Percentiles rank a stretch among this genome's conserved stretches.
These are phyloP conservation scores for Salpingus planirostris DNA, from an alignment of 2,888 invertebrate genomes.

Conservation along the genomic window DNA sequence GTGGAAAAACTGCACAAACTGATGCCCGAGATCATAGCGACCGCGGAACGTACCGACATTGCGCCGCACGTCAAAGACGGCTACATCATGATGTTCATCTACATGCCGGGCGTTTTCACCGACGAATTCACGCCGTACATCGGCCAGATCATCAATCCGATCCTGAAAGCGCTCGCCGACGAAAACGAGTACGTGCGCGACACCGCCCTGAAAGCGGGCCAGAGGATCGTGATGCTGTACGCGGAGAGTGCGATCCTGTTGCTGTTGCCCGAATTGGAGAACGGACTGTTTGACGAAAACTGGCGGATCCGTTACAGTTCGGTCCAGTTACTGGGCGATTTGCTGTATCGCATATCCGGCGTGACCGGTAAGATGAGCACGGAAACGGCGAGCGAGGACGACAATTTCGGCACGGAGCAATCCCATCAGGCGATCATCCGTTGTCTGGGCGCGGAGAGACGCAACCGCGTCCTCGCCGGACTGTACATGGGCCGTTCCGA, in stretches of 20 bases:
- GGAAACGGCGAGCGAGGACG: slow-evolving; percentile 95
- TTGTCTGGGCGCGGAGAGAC: slow-evolving; percentile 72
- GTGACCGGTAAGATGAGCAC: slow-evolving; percentile 99
- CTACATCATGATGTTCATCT: slow-evolving; percentile 99
- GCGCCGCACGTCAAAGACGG: slow-evolving; percentile 98
- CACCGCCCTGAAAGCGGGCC: slow-evolving; percentile 93
- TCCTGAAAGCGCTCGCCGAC: slow-evolving; percentile 94
- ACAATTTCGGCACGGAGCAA: slow-evolving; percentile 97
- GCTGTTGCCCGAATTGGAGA: slow-evolving; percentile 86
- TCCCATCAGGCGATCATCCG: slow-evolving; percentile 86
- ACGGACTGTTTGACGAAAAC: slow-evolving; percentile 93
- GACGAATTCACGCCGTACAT: slow-evolving; percentile 87
- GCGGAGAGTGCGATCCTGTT: slow-evolving; percentile 91
- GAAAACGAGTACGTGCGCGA: slow-evolving; percentile 98
- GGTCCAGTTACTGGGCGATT: slow-evolving; percentile 89
- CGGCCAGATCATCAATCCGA: slow-evolving; percentile 91
- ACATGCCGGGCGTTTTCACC: slow-evolving; percentile 95
- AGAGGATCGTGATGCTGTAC: slow-evolving; percentile 92
- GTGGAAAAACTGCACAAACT: slow-evolving; percentile 89
- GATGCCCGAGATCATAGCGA: slow-evolving; percentile 95
- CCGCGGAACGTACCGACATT: slow-evolving; percentile 86
- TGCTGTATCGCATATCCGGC: slow-evolving; percentile 92
- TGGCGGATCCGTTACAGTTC: slow-evolving; percentile 94
- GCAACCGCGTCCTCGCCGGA: slow-evolving; percentile 89
- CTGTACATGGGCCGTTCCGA: slow-evolving; percentile 97